Evolutionary conservation across 2,797 vertebrate genomes (phyloP), one percentile per base, ranked within the genome.

Genomic region (Myioborus miniatus): DNA sequence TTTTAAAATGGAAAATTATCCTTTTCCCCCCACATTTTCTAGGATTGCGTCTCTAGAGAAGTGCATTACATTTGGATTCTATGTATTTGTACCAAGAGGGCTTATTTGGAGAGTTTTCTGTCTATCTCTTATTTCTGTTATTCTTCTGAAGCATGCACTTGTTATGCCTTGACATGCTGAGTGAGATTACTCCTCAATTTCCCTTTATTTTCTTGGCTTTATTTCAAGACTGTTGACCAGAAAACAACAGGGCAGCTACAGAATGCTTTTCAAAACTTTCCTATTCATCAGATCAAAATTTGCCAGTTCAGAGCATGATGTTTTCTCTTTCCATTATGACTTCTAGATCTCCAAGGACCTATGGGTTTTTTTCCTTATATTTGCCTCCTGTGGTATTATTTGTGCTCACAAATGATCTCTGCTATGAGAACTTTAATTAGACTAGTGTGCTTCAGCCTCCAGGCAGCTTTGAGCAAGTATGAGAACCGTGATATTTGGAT

Each of bases 341-440:
- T 88, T 90, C 69, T 41, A 90, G 41, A 72, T 85, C 76, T 47
- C 55, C 15, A 85, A 59, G 41, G n/a, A 46, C 55, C 23, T 63
- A 39, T 30, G 29, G 27, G 2, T 4, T 22, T 80, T 75, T 94
- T 91, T 78, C n/a, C 29, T 89, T 91, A 26, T 44, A 36, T 95
- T 94, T 96, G n/a, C 8, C 55, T 96, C 30, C 69, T 60, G 24
- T 27, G 65, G 46, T 79, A 60, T 69, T 83, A 93, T 90, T 95
- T 95, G 79, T 84, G 32, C 43, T 92, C 83, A 79, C 75, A 87
- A 91, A 80, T 58, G 13, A 88, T 90, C 39, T 84, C 15, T 36
- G 26, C 62, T 53, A 16, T 53, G 55, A 89, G 27, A 93, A 47
- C 58, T 87, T 62, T 90, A 52, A 78, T 81, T 87, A 92, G 34